phyloP scores from a whole-genome alignment of 2,888 invertebrate genomes.

The Zygothrica quintamaculata region DNA sequence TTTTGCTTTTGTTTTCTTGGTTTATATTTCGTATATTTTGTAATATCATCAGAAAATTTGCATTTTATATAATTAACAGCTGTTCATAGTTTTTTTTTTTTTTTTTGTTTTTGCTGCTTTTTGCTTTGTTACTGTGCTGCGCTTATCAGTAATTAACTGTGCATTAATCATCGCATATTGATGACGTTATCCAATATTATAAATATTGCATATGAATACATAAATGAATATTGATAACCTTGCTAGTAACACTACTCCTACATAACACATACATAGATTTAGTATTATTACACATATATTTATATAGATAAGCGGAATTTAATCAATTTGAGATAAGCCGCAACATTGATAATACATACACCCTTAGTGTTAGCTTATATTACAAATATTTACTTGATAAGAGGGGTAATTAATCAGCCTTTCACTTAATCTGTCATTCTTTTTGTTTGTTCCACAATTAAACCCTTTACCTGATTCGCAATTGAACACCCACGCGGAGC shows the following conservation, averaged over 20 bases:
- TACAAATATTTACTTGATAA: conserved; percentile 12
- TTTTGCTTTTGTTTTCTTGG: conserved; percentile 38
- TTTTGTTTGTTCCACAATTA: conserved; percentile 55
- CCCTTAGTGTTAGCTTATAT: no score
- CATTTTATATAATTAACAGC: conserved; percentile 63
- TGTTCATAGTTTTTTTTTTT: conserved; percentile 31
- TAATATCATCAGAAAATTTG: conserved; percentile 52
- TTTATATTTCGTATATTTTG: conserved; percentile 42
- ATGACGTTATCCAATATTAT: conserved; percentile 50
- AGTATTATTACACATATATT: no score
- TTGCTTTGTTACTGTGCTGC: conserved; percentile 6
- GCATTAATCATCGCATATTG: conserved; percentile 37
- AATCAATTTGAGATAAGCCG: conserved; percentile 17
- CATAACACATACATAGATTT: no score
- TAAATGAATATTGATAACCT: conserved; percentile 24
- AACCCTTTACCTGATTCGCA: conserved; percentile 32
- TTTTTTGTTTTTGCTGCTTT: conserved; percentile 16
- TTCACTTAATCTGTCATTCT: conserved; percentile 33
- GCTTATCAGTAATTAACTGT: conserved; percentile 53
- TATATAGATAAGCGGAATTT: no score
- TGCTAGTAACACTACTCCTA: no score
- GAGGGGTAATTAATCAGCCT: conserved; percentile 47
- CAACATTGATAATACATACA: no score
- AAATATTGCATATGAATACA: conserved; percentile 11
- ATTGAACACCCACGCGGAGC: conserved; percentile 40